Conservation (phyloP, 2,797 vertebrate genomes). For the Orestias chungarensis region DNA sequence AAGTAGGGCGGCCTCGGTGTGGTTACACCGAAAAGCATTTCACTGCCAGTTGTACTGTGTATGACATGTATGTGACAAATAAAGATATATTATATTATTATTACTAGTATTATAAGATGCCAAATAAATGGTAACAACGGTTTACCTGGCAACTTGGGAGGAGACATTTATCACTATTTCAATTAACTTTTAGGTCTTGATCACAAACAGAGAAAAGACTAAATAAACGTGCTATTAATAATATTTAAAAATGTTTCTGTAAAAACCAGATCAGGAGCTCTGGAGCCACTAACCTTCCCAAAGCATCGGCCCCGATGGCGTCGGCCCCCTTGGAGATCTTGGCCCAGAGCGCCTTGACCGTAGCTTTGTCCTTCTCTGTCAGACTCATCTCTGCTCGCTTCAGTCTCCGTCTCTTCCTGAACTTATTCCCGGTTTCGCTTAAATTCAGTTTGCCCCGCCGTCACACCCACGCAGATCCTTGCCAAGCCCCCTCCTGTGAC, state of each 20-base stretch:
- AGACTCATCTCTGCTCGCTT: slow-evolving; percentile 75
- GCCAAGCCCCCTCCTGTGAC: slow-evolving; percentile 36
- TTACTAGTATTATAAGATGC: too few relatives aligned
- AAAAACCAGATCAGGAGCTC: too few relatives aligned
- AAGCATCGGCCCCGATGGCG: slow-evolving; percentile 62
- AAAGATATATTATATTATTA: too few relatives aligned
- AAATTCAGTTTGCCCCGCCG: slow-evolving; percentile 41
- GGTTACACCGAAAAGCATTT: too few relatives aligned
- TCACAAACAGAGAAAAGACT: neutral
- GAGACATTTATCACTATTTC: too few relatives aligned
- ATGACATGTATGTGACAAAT: too few relatives aligned
- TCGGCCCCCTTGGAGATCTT: slow-evolving; percentile 60
- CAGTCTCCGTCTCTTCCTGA: slow-evolving; percentile 9
- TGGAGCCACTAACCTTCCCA: slow-evolving; percentile 75
- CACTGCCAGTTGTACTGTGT: too few relatives aligned
- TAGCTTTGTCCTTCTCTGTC: slow-evolving; percentile 72
- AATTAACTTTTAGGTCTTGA: neutral
- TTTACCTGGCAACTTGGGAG: too few relatives aligned
- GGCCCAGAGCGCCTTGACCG: slow-evolving; percentile 65
- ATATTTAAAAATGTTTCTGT: too few relatives aligned
- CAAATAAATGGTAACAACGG: too few relatives aligned
- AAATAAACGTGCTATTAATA: too few relatives aligned
- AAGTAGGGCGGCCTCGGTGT: too few relatives aligned
- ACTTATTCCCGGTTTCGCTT: slow-evolving; percentile 12
- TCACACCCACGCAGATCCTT: slow-evolving; percentile 43